Percentiles rank a stretch among this genome's conserved stretches.
Conservation (phyloP, 1,140 invertebrate genomes). For the Lethrus apterus region DNA sequence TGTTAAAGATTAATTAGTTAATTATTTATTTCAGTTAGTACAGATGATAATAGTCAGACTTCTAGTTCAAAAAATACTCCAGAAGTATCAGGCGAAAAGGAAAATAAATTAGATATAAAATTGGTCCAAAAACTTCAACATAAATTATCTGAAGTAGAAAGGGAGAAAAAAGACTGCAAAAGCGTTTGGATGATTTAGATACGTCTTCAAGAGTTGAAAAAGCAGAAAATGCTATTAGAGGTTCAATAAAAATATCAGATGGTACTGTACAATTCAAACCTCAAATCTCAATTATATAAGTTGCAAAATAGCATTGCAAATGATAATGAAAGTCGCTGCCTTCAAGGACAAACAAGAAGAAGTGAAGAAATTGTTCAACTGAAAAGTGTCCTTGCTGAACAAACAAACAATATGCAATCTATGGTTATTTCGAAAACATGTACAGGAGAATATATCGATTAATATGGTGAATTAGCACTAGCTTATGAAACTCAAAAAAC, state of each 20-base stretch:
- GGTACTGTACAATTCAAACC: conserved; percentile 87
- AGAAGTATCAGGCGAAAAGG: no score
- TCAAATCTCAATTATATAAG: conserved; percentile 68
- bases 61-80: no score
- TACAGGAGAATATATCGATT: no score
- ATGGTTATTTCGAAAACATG: conserved; percentile 62
- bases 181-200: conserved; percentile 55
- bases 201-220: conserved; percentile 41
- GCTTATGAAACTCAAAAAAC: no score
- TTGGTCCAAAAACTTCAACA: conserved; percentile 79
- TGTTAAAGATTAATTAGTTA: no score
- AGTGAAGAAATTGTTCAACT: conserved; percentile 88
- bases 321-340: conserved; percentile 33
- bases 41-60: no score
- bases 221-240: conserved; percentile 30
- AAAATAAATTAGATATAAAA: conserved; percentile 53
- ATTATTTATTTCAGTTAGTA: no score
- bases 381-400: conserved; percentile 72
- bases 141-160: conserved; percentile 67
- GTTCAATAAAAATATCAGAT: conserved; percentile 61
- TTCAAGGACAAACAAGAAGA: conserved; percentile 71
- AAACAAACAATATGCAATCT: conserved; percentile 66
- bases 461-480: no score
- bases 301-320: conserved; percentile 59
- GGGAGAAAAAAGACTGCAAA: conserved; percentile 59